Percentiles rank a stretch among this genome's conserved stretches.
Evolutionary conservation across 2,888 invertebrate species (phyloP).

Genomic region (Sinopyrophorus schimmeli): DNA sequence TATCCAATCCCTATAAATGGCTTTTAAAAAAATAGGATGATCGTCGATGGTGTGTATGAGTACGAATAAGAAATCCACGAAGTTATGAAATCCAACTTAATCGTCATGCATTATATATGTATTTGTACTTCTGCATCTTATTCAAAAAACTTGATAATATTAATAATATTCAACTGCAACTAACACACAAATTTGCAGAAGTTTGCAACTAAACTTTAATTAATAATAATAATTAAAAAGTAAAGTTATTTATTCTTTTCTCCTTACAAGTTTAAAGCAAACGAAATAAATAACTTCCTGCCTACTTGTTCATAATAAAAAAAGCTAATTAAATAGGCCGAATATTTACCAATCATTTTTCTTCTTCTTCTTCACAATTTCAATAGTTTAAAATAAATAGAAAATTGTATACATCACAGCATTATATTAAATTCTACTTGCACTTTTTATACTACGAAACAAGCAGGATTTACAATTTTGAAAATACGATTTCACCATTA

Average conservation of each 20-base stretch:
- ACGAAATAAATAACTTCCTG: constrained; percentile 10
- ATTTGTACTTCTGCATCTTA: constrained; percentile 43
- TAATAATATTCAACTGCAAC: constrained; percentile 14
- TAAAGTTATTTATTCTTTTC: constrained; percentile 8
- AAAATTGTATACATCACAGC: constrained; percentile 52
- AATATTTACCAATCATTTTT: no score
- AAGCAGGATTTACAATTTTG: constrained; percentile 18
- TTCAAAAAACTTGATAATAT: constrained; percentile 30
- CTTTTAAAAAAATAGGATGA: constrained; percentile 24
- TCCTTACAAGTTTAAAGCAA: neutral
- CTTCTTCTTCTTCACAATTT: constrained; percentile 6
- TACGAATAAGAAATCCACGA: constrained; percentile 10
- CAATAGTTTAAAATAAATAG: constrained; percentile 50
- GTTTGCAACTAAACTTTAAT: constrained; percentile 16
- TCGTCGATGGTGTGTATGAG: constrained; percentile 20
- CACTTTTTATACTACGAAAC: constrained; percentile 13
- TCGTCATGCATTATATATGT: constrained; percentile 35
- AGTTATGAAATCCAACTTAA: constrained; percentile 40
- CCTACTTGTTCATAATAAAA: constrained; percentile 14
- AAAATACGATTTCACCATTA: constrained; percentile 13
- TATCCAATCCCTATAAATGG: constrained; percentile 5
- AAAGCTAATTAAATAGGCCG: constrained; percentile 28
- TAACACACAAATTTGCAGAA: constrained; percentile 29
- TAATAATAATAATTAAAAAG: no score
- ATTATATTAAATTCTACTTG: constrained; percentile 37